phyloP scores from a whole-genome alignment of 2,113 vertebrate genomes.

The Oceanites oceanicus region DNA sequence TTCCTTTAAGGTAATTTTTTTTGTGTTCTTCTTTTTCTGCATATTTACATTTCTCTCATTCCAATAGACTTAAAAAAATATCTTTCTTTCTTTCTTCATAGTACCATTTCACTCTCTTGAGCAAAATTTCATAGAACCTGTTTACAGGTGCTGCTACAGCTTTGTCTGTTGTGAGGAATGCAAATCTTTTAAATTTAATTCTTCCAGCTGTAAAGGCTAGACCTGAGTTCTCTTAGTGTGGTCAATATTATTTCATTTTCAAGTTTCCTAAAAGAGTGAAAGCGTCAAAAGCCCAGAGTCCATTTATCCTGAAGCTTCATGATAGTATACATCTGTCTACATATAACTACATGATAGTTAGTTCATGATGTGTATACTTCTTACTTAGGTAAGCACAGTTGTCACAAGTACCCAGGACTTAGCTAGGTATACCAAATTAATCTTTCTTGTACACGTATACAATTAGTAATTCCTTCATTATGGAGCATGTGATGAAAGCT shows the following conservation, averaged over 20 bases:
- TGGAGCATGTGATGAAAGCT: background rate
- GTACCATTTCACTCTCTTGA: background rate
- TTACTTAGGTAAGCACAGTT: background rate
- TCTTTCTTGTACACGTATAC: background rate
- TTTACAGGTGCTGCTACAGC: background rate
- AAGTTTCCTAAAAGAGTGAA: background rate
- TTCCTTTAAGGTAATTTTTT: background rate
- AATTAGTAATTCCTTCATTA: background rate
- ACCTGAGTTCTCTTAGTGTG: background rate
- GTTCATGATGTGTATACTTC: background rate
- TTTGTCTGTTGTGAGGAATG: background rate
- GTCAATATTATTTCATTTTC: background rate
- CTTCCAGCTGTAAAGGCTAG: background rate
- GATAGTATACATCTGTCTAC: too few species aligned
- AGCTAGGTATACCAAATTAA: background rate
- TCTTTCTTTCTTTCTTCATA: background rate
- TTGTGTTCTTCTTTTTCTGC: background rate
- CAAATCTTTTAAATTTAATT: background rate
- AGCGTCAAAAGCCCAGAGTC: background rate
- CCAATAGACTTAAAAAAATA: background rate
- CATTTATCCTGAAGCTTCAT: background rate
- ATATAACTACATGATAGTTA: background rate
- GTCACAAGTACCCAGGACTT: background rate
- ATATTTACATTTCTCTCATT: background rate
- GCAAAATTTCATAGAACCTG: background rate